phyloP scores from a whole-genome alignment of 1,140 invertebrate genomes.

The Ceratina australensis region DNA sequence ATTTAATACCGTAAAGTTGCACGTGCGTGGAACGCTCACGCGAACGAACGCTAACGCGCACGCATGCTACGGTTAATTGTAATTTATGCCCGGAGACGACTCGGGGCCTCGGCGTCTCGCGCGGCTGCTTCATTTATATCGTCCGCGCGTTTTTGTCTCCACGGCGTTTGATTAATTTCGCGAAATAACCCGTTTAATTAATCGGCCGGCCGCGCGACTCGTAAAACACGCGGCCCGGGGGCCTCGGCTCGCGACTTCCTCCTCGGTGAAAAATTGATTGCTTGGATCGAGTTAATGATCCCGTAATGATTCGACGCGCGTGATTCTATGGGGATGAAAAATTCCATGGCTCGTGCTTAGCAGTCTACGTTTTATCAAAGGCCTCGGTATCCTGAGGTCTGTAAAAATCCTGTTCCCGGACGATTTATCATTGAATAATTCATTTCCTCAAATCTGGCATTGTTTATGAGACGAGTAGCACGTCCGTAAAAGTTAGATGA shows the following conservation, averaged over 20 bases:
- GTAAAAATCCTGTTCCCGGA: too few species aligned
- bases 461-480: too few species aligned
- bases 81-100: slow-evolving; percentile 62
- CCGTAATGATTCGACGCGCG: background rate
- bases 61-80: slow-evolving; percentile 65
- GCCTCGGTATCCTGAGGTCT: too few species aligned
- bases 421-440: too few species aligned
- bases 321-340: too few species aligned
- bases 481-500: too few species aligned
- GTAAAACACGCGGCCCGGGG: slow-evolving; percentile 2
- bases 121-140: slow-evolving; percentile 31
- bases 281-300: background rate
- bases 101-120: slow-evolving; percentile 34
- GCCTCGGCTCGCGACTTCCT: background rate
- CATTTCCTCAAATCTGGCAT: too few species aligned
- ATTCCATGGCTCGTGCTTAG: too few species aligned
- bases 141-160: slow-evolving; percentile 41
- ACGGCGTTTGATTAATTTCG: slow-evolving; percentile 44
- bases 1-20: slow-evolving; percentile 51
- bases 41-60: slow-evolving; percentile 49
- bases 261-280: slow-evolving; percentile 7
- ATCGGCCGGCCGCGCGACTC: slow-evolving; percentile 23
- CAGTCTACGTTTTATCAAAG: too few species aligned
- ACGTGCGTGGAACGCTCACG: slow-evolving; percentile 10
- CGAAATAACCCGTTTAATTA: slow-evolving; percentile 50